A percentile compares a stretch with the other conserved stretches of the same genome.
Conservation (phyloP, 1,140 invertebrate species). For the Drosophila mauritiana region DNA sequence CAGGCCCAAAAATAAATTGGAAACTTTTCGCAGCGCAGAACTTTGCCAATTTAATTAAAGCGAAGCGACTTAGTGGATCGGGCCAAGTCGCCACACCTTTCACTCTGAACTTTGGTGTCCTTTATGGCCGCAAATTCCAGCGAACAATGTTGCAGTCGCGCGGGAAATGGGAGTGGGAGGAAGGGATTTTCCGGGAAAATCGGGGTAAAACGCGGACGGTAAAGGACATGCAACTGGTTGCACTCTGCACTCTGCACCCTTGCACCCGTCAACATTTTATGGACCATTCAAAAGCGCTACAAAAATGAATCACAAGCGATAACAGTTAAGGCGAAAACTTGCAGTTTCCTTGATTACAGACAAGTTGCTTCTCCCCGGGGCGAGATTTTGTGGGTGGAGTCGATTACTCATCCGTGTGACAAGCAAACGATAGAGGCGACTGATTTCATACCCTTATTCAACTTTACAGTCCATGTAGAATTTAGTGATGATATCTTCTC, state of each 20-base stretch:
- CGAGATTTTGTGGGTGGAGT: conserved; percentile 13
- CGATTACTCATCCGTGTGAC: conserved; percentile 52
- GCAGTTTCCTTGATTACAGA: conserved; percentile 66
- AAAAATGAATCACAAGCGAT: conserved; percentile 72
- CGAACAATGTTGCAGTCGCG: conserved; percentile 26
- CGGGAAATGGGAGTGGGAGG: no score
- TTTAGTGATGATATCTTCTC: neutral
- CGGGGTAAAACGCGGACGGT: neutral
- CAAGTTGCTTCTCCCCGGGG: conserved; percentile 30
- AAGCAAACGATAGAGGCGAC: conserved; percentile 10
- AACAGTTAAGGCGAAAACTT: conserved; percentile 59
- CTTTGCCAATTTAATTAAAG: conserved; percentile 74
- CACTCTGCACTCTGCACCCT: conserved; percentile 35
- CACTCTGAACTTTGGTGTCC: conserved; percentile 40
- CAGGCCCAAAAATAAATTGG: conserved; percentile 38
- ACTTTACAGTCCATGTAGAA: no score
- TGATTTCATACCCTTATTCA: neutral
- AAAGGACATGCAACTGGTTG: conserved; percentile 66
- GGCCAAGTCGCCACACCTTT: conserved; percentile 22
- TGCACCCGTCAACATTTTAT: conserved; percentile 60
- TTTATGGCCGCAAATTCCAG: conserved; percentile 26
- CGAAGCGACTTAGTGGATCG: conserved; percentile 32
- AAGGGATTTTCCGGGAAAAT: neutral
- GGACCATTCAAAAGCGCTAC: conserved; percentile 59
- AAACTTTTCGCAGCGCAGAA: conserved; percentile 53